Evolutionary conservation across 1,140 invertebrate genomes (phyloP).

Genomic region (Coenobita brevimanus): DNA sequence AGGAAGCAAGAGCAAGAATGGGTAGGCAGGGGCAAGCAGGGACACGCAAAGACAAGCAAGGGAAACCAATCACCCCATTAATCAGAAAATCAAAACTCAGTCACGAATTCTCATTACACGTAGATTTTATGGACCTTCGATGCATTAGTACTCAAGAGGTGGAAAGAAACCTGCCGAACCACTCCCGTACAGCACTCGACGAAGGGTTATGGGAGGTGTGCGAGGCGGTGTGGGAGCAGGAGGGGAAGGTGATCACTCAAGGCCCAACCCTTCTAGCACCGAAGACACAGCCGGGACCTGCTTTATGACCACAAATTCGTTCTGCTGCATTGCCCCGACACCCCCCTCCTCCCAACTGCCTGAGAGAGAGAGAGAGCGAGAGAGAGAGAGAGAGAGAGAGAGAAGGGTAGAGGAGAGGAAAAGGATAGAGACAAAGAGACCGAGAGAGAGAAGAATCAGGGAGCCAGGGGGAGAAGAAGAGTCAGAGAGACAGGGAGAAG

Average conservation of each 20-base stretch:
- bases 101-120: no score
- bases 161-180: no score
- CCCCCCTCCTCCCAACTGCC: not conserved
- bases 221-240: not conserved
- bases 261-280: constrained; percentile 60
- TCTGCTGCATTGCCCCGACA: constrained; percentile 52
- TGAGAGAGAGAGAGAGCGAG: constrained; percentile 20
- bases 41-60: not conserved
- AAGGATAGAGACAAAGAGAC: no score
- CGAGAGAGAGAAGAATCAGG: no score
- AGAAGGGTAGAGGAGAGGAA: constrained; percentile 22
- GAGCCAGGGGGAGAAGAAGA: no score
- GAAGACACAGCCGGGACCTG: constrained; percentile 50
- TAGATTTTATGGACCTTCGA: no score
- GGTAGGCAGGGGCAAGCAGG: not conserved
- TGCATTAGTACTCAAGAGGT: no score
- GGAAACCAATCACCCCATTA: no score
- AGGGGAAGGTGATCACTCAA: constrained; percentile 49
- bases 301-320: constrained; percentile 62
- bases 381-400: constrained; percentile 29
- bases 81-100: no score
- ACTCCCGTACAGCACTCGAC: no score
- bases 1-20: not conserved
- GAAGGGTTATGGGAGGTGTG: not conserved
- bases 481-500: constrained; percentile 3